Base-by-base conservation (phyloP, 1,140 invertebrate species). In the Bombus pyrosoma region DNA sequence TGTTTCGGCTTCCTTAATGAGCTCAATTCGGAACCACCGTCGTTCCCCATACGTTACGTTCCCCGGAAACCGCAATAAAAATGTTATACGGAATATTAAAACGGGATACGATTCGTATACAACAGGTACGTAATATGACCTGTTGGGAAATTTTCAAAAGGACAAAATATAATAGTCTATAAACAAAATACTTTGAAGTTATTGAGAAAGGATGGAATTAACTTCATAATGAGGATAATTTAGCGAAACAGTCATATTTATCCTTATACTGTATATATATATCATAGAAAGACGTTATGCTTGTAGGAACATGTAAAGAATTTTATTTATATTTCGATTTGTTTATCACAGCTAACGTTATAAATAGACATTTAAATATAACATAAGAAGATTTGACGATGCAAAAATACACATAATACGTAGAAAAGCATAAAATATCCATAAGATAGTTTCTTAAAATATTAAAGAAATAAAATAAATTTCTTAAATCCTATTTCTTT, bases 1-100 rank as follows among this genome's bases (percentile, higher is more conserved):
- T 89, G 77, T 89, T 76, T 76, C 79, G 32, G 66, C 66, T 12
- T 41, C 37, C 79, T 68, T 89, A 89, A 89, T 69, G 80, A 88
- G 39, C 32, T 78, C 57, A 47, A 41, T 59, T 68, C 76, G 66
- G 18, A 37, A 37, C 66, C 74, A 34, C 75, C 62, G 34, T 78
- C 82, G 37, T 69, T 72, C 22, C 47, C 12, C 15, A 12, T 28
- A 13, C n/a, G n/a, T 68, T 34, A 10, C n/a, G 18, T 76, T 57
- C 37, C 22, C 2, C 57, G 18, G 37, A 37, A 53, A n/a, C 5
- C 59, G 53, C 47, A 37, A 73, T 66, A 71, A 66, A 80, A 72
- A 66, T 57, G 41, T 37, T 57, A 66, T 66, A 28, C 28, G 69
- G 3, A 32, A 81, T 81, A 85, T 85, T 85, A 74, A 74, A 71